phyloP scores from a whole-genome alignment of 2,113 vertebrate genomes.

The Psephotus haematonotus region DNA sequence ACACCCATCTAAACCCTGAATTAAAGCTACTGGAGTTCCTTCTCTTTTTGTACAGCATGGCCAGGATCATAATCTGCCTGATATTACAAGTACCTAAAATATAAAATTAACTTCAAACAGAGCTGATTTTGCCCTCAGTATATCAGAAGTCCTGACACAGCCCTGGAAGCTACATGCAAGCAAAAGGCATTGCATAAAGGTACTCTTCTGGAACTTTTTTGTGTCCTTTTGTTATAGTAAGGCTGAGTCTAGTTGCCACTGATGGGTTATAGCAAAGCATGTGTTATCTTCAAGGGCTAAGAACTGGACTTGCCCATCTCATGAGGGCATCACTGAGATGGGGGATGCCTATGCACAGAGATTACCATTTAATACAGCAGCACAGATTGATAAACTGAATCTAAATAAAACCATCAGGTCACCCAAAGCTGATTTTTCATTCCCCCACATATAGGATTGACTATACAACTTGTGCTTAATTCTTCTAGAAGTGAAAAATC shows the following conservation, averaged over 20 bases:
- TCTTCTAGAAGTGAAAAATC: slow-evolving; percentile 29
- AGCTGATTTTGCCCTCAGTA: not conserved
- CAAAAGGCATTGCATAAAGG: not conserved
- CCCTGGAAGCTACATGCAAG: not conserved
- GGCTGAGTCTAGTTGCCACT: not conserved
- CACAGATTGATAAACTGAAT: not conserved
- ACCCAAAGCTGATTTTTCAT: not conserved
- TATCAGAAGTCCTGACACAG: not conserved
- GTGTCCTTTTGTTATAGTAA: not conserved
- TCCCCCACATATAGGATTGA: not conserved
- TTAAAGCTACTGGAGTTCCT: not conserved
- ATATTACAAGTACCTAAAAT: not conserved
- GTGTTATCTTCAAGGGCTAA: fast-evolving
- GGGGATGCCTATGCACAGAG: not conserved
- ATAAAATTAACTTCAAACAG: not conserved
- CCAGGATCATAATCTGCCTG: not conserved
- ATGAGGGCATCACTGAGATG: not conserved
- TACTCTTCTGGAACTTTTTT: not conserved
- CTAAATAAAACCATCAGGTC: slow-evolving; percentile 18
- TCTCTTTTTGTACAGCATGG: not conserved
- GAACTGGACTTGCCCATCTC: not conserved
- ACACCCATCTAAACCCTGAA: not conserved
- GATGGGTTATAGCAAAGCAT: not conserved
- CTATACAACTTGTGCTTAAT: not conserved
- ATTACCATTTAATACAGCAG: not conserved